Percentiles rank a stretch among this genome's conserved stretches.
phyloP scores from a whole-genome alignment of 2,888 invertebrate genomes.

The Drosophila falleni region DNA sequence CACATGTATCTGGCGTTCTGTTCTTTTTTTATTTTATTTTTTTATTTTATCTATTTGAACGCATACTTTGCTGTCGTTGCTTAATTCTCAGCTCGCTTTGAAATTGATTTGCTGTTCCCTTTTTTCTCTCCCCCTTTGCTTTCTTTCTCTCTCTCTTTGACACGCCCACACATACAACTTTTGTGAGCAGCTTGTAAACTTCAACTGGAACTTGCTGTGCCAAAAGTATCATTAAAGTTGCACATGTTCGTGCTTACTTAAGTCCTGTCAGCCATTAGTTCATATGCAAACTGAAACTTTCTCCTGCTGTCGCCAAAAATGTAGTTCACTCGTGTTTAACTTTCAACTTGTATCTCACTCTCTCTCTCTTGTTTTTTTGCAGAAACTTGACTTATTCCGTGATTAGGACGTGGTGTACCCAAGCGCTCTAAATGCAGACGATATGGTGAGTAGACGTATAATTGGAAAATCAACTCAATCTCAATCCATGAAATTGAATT shows the following conservation, averaged over 20 bases:
- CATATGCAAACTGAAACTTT: slow-evolving; percentile 25
- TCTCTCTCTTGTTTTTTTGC: slow-evolving; percentile 74
- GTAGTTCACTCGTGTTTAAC: slow-evolving; percentile 14
- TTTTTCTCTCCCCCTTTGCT: slow-evolving; percentile 10
- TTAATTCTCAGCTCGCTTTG: slow-evolving; percentile 64
- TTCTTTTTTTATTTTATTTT: background rate
- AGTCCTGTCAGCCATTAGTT: slow-evolving; percentile 34
- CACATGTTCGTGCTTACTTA: slow-evolving; percentile 30
- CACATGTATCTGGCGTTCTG: slow-evolving; percentile 10
- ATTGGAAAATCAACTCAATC: slow-evolving; percentile 10
- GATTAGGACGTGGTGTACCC: slow-evolving; percentile 86
- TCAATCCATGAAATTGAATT: slow-evolving; percentile 25
- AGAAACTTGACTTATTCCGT: slow-evolving; percentile 82
- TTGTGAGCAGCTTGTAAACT: slow-evolving; percentile 47
- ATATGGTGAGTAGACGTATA: slow-evolving; percentile 83
- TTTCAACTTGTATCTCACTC: slow-evolving; percentile 44
- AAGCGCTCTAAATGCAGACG: slow-evolving; percentile 85
- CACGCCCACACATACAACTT: slow-evolving; percentile 22
- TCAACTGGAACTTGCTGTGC: slow-evolving; percentile 19
- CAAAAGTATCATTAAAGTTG: slow-evolving; percentile 51
- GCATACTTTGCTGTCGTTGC: slow-evolving; percentile 66
- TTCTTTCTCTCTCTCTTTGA: slow-evolving; percentile 33
- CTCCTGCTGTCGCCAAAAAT: slow-evolving; percentile 18
- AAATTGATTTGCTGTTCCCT: slow-evolving; percentile 66
- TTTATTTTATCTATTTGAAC: slow-evolving; percentile 67